Conservation (phyloP, 1,140 invertebrate species). For the Hesperophylax magnus region DNA sequence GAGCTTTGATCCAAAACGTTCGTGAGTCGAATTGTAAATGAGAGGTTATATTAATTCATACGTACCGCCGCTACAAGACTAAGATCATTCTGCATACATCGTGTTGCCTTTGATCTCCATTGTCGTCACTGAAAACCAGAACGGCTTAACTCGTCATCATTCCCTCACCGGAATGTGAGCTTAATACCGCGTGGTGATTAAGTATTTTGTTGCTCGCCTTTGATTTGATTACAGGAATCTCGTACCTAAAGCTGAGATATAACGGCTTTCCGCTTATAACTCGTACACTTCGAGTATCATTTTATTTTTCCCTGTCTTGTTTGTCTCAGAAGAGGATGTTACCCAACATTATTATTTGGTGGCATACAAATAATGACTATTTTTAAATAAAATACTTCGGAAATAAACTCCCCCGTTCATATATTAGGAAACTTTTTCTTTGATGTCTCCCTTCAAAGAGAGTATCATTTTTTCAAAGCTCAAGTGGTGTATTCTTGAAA, state of each 20-base stretch:
- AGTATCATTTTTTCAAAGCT: too few species aligned
- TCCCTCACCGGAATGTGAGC: not conserved
- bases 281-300: slow-evolving; percentile 19
- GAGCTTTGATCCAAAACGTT: slow-evolving; percentile 39
- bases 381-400: not conserved
- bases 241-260: not conserved
- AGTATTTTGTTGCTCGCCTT: not conserved
- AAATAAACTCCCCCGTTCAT: too few species aligned
- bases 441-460: too few species aligned
- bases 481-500: too few species aligned
- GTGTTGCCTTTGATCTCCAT: slow-evolving; percentile 16
- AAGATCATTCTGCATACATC: not conserved
- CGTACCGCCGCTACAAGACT: slow-evolving; percentile 14
- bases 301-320: slow-evolving; percentile 5
- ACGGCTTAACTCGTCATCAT: not conserved
- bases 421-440: too few species aligned
- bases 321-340: not conserved
- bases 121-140: not conserved
- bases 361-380: not conserved
- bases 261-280: slow-evolving; percentile 27
- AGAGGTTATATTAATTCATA: slow-evolving; percentile 40
- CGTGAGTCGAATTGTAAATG: slow-evolving; percentile 39
- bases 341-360: not conserved
- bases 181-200: too few species aligned
- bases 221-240: slow-evolving; percentile 1